A percentile compares a stretch with the other conserved stretches of the same genome.
phyloP scores from a whole-genome alignment of 2,888 invertebrate species.

The Tachina fera region DNA sequence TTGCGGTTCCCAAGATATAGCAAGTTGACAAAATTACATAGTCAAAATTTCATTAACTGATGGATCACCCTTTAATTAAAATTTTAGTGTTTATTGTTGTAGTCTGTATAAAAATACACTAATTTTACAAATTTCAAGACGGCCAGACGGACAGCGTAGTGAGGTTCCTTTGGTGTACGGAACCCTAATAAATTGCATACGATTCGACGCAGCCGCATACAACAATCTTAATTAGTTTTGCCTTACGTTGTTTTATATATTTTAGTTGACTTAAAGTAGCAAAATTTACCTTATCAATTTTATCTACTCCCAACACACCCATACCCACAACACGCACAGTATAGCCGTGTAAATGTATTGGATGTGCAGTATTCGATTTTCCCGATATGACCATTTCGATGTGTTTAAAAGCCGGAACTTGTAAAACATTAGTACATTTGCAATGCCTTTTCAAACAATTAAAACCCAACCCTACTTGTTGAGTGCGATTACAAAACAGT shows the following conservation, averaged over 20 bases:
- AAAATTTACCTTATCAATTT: slow-evolving; percentile 74
- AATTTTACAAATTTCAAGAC: too few species aligned
- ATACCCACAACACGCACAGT: slow-evolving; percentile 80
- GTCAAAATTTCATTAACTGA: too few species aligned
- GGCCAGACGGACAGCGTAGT: too few species aligned
- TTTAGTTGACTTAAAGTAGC: background rate
- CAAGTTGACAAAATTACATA: too few species aligned
- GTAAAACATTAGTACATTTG: slow-evolving; percentile 79
- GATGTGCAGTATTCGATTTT: slow-evolving; percentile 77
- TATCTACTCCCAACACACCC: slow-evolving; percentile 78
- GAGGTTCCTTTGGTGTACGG: too few species aligned
- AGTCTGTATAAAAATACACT: too few species aligned
- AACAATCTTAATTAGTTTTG: too few species aligned
- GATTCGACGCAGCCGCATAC: background rate
- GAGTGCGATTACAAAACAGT: slow-evolving; percentile 78
- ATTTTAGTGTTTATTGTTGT: too few species aligned
- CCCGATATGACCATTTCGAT: slow-evolving; percentile 79
- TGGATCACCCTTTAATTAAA: too few species aligned
- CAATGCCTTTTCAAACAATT: slow-evolving; percentile 77
- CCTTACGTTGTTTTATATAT: background rate
- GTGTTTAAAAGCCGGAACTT: slow-evolving; percentile 78
- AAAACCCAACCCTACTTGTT: slow-evolving; percentile 76
- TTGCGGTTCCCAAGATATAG: too few species aligned
- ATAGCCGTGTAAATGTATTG: slow-evolving; percentile 80
- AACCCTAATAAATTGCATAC: too few species aligned